Base-by-base conservation (phyloP, 1,140 invertebrate species). In the Metaphire vulgaris region DNA sequence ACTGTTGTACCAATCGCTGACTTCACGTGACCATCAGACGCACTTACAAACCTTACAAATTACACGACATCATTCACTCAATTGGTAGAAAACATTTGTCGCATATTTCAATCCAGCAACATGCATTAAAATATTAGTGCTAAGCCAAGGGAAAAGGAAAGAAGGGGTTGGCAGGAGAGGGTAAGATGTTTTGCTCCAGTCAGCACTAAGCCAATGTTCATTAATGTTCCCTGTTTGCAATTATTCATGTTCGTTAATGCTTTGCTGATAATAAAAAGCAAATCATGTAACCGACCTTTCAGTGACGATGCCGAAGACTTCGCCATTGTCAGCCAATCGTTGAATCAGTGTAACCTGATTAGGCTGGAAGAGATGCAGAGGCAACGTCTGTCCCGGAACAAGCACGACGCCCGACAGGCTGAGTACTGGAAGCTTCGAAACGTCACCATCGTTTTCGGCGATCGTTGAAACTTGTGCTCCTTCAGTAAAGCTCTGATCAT, bases 301-400 rank as follows among this genome's bases (percentile, higher is more conserved):
- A 78, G 88, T 88, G 14, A 90, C 86, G 65, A 90, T 85, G 16
- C 90, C 90, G 83, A 91, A 90, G 28, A 89, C 90, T 33, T 88
- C 85, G 80, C 91, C 87, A 32, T 86, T 87, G 29, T 87, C 82
- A 30, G 90, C 88, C 74, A 88, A 87, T 16, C 83, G 83, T 75
- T 85, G 85, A 34, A 90, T 81, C 89, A 90, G 89, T 56, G 88
- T 85, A 33, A 89, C 88, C 65, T 85, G 86, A 33, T 85, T 82
- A 32, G 85, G 81, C 67, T 89, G 87, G 77, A 88, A 89, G 21
- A 91, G 86, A 77, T 90, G 89, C 29, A 92, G 87, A 0, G 92
- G 91, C 32, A 92, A 83, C 31, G 89, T 91, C 83, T 92, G 91
- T 6, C 91, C 91, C 31, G 92, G 92, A 76, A 92, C 89, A 41